Percentiles rank a stretch among this genome's conserved stretches.
These are phyloP conservation scores for Pseudochirops corinnae DNA, from an alignment of 2,797 vertebrate species.

Conservation along the genomic window DNA sequence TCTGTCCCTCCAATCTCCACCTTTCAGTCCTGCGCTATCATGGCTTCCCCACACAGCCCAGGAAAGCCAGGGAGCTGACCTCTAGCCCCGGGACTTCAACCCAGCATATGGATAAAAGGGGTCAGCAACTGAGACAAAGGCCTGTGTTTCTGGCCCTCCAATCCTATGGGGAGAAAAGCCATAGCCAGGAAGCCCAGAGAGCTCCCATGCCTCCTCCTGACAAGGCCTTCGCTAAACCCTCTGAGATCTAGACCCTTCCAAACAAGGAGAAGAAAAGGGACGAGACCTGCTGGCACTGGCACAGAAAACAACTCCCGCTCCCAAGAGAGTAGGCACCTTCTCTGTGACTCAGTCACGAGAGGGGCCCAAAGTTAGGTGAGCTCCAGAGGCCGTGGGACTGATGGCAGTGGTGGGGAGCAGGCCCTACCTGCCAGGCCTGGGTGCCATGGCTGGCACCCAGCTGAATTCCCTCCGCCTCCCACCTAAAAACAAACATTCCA, in stretches of 20 bases:
- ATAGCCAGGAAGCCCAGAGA: rapidly evolving
- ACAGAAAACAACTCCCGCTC: background rate
- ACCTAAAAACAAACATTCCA: conserved; percentile 80
- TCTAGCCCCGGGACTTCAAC: background rate
- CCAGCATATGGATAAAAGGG: background rate
- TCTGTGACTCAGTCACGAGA: background rate
- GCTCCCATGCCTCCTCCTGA: background rate
- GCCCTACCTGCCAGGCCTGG: conserved; percentile 62
- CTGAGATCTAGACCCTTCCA: background rate
- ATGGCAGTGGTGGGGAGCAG: conserved; percentile 17
- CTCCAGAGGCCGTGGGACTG: background rate
- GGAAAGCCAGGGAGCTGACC: conserved; percentile 15
- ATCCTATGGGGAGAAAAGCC: conserved; percentile 12
- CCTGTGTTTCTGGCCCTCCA: conserved; percentile 21
- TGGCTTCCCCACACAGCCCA: background rate
- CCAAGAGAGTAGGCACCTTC: background rate
- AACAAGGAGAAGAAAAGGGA: background rate
- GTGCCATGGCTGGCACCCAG: conserved; percentile 52
- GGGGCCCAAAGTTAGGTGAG: too few species aligned
- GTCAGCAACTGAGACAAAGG: background rate
- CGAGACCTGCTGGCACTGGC: too few species aligned
- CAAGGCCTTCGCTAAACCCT: background rate
- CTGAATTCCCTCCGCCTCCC: conserved; percentile 67
- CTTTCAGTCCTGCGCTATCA: background rate
- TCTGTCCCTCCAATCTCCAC: background rate